These are phyloP conservation scores for Gobio occitaniae DNA, from an alignment of 2,797 vertebrate species.

Conservation along the genomic window DNA sequence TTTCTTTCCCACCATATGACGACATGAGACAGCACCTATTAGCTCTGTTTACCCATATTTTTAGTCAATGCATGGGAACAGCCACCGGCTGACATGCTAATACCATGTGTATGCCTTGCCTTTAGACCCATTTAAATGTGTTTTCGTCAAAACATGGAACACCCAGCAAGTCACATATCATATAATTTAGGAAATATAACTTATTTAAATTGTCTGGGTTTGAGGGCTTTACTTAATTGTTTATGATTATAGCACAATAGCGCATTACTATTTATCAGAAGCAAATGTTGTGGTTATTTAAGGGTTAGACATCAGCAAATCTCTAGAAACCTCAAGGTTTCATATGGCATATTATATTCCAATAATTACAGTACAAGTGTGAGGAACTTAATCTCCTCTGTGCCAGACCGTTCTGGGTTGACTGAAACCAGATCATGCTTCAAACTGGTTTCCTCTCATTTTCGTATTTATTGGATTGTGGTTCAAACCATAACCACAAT, in stretches of 20 bases:
- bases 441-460: conserved; percentile 44
- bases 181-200: conserved; percentile 46
- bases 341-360: conserved; percentile 48
- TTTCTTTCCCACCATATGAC: conserved; percentile 21
- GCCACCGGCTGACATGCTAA: conserved; percentile 10
- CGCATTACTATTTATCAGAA: conserved; percentile 53
- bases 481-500: conserved; percentile 36
- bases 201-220: conserved; percentile 44
- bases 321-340: conserved; percentile 46
- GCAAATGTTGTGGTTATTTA: conserved; percentile 56
- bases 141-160: conserved; percentile 38
- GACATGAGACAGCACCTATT: not conserved
- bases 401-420: conserved; percentile 42
- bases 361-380: conserved; percentile 54
- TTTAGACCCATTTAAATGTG: conserved; percentile 48
- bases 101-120: conserved; percentile 29
- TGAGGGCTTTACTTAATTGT: conserved; percentile 32
- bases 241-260: conserved; percentile 39
- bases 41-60: conserved; percentile 11
- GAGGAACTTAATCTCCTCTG: conserved; percentile 42
- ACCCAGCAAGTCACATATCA: conserved; percentile 20
- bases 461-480: conserved; percentile 50
- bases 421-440: conserved; percentile 53
- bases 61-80: conserved; percentile 6
- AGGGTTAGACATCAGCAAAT: conserved; percentile 43